These are phyloP conservation scores for Nemopilema nomurai DNA, from an alignment of 30 jellyfish, hydroid and myxozoan genomes.

Conservation along the genomic window DNA sequence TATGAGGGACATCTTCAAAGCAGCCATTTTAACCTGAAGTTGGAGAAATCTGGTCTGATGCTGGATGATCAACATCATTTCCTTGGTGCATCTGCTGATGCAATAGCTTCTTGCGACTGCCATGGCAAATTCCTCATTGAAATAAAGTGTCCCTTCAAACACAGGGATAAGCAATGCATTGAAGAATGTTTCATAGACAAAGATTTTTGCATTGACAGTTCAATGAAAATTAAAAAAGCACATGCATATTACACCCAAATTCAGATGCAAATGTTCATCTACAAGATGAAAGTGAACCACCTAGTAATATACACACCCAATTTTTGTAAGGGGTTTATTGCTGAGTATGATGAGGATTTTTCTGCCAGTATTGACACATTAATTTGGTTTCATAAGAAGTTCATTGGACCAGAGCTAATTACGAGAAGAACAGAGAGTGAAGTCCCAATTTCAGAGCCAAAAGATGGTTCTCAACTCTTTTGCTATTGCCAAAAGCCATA, in stretches of 20 bases:
- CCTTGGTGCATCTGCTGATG: slow-evolving; percentile 60
- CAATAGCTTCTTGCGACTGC: slow-evolving; percentile 19
- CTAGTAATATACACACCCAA: slow-evolving; percentile 40
- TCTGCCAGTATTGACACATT: background rate
- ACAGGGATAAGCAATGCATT: too few relatives aligned
- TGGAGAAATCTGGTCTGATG: background rate
- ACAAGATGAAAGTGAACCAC: slow-evolving; percentile 15
- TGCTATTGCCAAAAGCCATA: slow-evolving; percentile 61
- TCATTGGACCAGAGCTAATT: slow-evolving; percentile 33
- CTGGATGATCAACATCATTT: background rate
- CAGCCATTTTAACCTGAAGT: background rate
- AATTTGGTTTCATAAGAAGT: slow-evolving; percentile 25
- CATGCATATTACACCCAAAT: background rate
- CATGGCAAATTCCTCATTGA: too few relatives aligned
- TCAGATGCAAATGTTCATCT: background rate
- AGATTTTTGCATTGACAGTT: too few relatives aligned
- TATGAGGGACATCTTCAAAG: too few relatives aligned
- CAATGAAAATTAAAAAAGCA: too few relatives aligned
- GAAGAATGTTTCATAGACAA: too few relatives aligned
- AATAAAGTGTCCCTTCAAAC: too few relatives aligned
- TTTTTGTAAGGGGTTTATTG: background rate
- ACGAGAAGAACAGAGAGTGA: background rate
- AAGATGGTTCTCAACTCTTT: background rate
- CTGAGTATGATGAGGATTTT: slow-evolving; percentile 10
- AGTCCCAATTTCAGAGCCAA: background rate